Evolutionary conservation across 2,888 invertebrate species (phyloP).

Genomic region (Nemurella pictetii): DNA sequence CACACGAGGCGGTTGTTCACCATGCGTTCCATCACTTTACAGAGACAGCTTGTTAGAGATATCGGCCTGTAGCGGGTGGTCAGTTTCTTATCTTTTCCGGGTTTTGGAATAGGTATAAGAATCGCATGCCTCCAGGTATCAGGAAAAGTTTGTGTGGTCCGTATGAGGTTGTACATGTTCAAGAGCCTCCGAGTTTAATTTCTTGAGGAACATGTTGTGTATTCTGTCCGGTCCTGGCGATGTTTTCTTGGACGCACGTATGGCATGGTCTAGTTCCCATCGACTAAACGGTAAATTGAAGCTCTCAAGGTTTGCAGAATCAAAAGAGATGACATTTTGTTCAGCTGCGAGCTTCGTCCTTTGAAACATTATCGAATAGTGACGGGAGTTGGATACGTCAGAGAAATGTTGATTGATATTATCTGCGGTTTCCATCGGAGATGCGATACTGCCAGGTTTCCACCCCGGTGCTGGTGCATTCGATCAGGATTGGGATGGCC

Average conservation of each 20-base stretch:
- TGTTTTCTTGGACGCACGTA: background rate
- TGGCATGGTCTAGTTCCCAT: no score
- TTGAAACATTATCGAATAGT: background rate
- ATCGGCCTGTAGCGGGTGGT: conserved; percentile 43
- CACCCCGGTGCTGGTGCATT: no score
- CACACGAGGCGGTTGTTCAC: no score
- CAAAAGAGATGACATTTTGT: background rate
- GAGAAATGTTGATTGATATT: background rate
- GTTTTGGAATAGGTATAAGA: conserved; percentile 6
- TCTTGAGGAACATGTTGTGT: no score
- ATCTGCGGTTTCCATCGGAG: no score
- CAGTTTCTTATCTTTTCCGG: background rate
- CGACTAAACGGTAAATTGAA: no score
- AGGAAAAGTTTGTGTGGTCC: conserved; percentile 9
- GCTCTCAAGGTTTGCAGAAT: no score
- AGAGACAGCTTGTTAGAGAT: conserved; percentile 44
- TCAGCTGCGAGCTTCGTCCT: background rate
- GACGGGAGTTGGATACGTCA: background rate
- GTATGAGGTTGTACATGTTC: conserved; percentile 19
- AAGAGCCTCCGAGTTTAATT: no score
- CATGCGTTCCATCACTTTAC: conserved; percentile 44
- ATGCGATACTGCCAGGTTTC: no score
- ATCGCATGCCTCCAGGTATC: conserved; percentile 13
- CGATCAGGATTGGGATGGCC: no score
- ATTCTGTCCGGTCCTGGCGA: background rate